These are phyloP conservation scores for Dermatemys mawii DNA, from an alignment of 2,113 vertebrate genomes.

Conservation along the genomic window DNA sequence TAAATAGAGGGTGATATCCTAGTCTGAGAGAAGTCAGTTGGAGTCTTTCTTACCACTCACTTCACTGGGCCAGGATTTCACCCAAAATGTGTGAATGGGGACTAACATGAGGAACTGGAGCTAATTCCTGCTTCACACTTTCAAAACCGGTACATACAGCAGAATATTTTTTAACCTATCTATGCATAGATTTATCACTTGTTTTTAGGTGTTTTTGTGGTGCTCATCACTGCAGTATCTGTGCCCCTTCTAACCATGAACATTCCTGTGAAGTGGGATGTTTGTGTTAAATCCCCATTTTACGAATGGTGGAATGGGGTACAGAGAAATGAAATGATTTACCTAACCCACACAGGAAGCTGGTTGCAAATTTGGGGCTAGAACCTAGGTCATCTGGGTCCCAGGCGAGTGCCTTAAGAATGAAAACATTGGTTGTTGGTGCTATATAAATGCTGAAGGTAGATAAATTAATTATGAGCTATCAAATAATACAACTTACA, in stretches of 20 bases:
- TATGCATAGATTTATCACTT: constrained; percentile 14
- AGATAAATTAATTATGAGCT: neutral
- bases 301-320: neutral
- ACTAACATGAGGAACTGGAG: neutral
- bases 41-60: constrained; percentile 8
- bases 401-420: constrained; percentile 52
- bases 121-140: neutral
- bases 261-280: constrained; percentile 8
- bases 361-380: neutral
- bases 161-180: neutral
- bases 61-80: neutral
- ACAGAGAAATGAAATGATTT: neutral
- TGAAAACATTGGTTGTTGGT: constrained; percentile 32
- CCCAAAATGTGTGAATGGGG: neutral
- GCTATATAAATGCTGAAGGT: neutral
- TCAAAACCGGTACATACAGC: neutral
- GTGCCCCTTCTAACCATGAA: constrained; percentile 2
- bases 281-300: neutral
- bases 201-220: neutral
- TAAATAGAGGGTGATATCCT: neutral
- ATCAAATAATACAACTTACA: neutral
- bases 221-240: neutral
- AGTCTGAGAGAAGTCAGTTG: neutral
- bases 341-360: neutral
- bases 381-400: neutral